A percentile compares a stretch with the other conserved stretches of the same genome.
Conservation (phyloP, 2,797 vertebrate species). For the Sebastes oblongus region DNA sequence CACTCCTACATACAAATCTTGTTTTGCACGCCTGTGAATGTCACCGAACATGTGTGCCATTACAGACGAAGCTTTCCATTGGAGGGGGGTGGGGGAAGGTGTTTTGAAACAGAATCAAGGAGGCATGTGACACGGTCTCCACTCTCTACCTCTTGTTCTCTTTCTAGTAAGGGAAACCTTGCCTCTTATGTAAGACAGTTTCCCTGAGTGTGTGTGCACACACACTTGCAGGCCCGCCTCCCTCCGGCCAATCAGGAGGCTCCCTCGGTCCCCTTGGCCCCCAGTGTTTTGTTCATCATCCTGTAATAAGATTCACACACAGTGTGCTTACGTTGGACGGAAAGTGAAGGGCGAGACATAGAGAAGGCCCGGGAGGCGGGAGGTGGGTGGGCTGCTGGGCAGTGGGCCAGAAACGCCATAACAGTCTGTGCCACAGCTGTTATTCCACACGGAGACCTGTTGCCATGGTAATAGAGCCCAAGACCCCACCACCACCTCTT, state of each 20-base stretch:
- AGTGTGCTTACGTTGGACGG: conserved; percentile 25
- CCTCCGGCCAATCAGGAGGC: conserved; percentile 56
- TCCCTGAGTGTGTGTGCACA: conserved; percentile 30
- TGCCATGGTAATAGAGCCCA: conserved; percentile 47
- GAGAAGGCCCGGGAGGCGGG: background rate
- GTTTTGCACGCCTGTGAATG: background rate
- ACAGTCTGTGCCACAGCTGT: conserved; percentile 58
- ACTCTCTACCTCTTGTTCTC: background rate
- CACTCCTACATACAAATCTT: background rate
- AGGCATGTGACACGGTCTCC: background rate
- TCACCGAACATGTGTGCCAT: background rate
- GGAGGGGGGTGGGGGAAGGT: background rate
- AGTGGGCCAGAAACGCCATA: conserved; percentile 32
- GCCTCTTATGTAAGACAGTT: conserved; percentile 67
- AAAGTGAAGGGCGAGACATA: conserved; percentile 28
- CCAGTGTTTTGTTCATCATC: conserved; percentile 41
- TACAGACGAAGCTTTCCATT: conserved; percentile 10
- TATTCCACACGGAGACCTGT: conserved; percentile 42
- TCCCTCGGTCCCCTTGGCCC: background rate
- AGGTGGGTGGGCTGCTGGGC: conserved; percentile 15
- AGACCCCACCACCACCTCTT: background rate
- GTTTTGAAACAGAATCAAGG: conserved; percentile 24
- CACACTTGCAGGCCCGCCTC: conserved; percentile 15
- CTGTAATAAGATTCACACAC: conserved; percentile 50
- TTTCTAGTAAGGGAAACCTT: conserved; percentile 9